A percentile compares a stretch with the other conserved stretches of the same genome.
Evolutionary conservation across 2,888 invertebrate species (phyloP).

Genomic region (Chalcis sispes): DNA sequence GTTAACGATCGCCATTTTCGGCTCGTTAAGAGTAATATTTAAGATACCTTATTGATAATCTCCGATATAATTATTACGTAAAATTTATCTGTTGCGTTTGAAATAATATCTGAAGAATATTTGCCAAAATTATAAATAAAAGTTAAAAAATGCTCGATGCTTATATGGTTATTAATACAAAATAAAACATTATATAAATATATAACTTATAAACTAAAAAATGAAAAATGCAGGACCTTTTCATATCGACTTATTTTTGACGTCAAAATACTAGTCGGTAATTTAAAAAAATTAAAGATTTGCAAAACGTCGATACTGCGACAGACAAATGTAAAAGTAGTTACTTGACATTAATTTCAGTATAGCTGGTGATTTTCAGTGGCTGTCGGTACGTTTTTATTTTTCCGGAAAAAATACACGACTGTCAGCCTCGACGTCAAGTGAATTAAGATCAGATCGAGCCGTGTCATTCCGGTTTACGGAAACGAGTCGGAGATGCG

Average conservation of each 20-base stretch:
- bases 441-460: slow-evolving; percentile 34
- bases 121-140: too few relatives aligned
- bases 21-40: slow-evolving; percentile 1
- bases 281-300: too few relatives aligned
- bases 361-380: not conserved
- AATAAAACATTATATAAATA: too few relatives aligned
- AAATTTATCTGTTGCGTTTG: too few relatives aligned
- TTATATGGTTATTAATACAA: too few relatives aligned
- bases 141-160: too few relatives aligned
- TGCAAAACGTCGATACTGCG: slow-evolving; percentile 34
- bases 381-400: slow-evolving; percentile 13
- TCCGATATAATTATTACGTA: not conserved
- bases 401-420: slow-evolving; percentile 1
- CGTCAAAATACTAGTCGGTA: too few relatives aligned
- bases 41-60: not conserved
- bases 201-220: slow-evolving; percentile 1
- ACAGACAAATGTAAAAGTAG: slow-evolving; percentile 1
- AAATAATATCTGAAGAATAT: too few relatives aligned
- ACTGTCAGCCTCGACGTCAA: not conserved
- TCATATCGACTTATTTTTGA: slow-evolving; percentile 9
- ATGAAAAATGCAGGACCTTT: slow-evolving; percentile 37
- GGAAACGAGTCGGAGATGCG: too few relatives aligned
- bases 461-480: not conserved
- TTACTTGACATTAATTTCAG: slow-evolving; percentile 44
- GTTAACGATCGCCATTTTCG: slow-evolving; percentile 17